Evolutionary conservation across 2,113 vertebrate genomes (phyloP), one percentile per base, ranked within the genome.

Genomic region (Oplegnathus fasciatus): DNA sequence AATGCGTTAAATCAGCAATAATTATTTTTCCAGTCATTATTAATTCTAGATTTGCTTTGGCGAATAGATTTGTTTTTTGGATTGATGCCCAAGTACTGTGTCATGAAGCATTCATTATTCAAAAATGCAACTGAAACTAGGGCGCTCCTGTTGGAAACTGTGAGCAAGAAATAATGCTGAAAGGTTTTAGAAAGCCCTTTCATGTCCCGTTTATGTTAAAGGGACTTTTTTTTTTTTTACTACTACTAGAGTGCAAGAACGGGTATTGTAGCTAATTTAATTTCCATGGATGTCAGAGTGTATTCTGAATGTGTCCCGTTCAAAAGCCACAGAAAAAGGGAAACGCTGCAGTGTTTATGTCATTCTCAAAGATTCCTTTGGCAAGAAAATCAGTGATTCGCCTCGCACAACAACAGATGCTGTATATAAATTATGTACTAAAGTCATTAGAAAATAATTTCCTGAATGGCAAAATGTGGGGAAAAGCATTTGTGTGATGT

Each of bases 391-490:
- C 79, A 80, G 86, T 55, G 69, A 78, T 87, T 81, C 58, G 77
- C 85, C 80, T 80, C 86, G 73, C 84, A 91, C 88, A 92, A 88
- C 88, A 93, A 90, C 94, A 95, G 92, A 94, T 95, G 91, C 87
- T 82, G 74, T 85, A 40, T 92, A 89, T 94, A 90, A 95, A 95
- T 95, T 86, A 94, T 94, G 81, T 75, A 94, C 58, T 66, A n/a
- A 88, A 91, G 86, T 94, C 87, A 94, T 94, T 89, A 89, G 83
- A 94, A 93, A 94, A 93, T 93, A 80, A 91, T 90, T 94, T 87
- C 78, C 89, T 91, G 65, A 89, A 93, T 91, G 80, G 62, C 70
- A 86, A 86, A 90, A 82, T 44, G 66, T 28, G 42, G 6, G 40
- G 67, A 68, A 82, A 78, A 48, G 2, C 40, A 62, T 64, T 69